These are phyloP conservation scores for Drosophila nikananu DNA, from an alignment of 1,140 invertebrate species.

Conservation along the genomic window DNA sequence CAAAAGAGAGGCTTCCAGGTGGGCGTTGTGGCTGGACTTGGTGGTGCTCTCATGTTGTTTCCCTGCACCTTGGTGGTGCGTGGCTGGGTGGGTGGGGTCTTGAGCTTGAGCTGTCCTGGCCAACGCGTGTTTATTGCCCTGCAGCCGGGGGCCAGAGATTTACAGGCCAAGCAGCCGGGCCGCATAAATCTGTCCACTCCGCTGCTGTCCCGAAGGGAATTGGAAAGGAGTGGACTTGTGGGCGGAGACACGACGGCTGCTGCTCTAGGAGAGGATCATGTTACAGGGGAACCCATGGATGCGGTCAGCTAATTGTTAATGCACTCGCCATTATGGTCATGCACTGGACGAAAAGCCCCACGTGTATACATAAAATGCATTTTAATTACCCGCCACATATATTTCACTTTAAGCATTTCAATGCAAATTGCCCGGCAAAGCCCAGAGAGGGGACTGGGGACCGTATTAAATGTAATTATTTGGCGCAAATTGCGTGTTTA, in stretches of 20 bases:
- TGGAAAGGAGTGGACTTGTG: conserved; percentile 52
- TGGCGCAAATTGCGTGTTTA: conserved; percentile 82
- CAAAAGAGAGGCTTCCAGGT: conserved; percentile 53
- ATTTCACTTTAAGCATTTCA: conserved; percentile 81
- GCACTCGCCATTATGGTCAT: conserved; percentile 74
- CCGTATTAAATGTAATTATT: conserved; percentile 81
- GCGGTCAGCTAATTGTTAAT: conserved; percentile 83
- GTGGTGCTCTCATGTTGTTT: conserved; percentile 1
- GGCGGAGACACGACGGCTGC: conserved; percentile 33
- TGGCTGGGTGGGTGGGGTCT: conserved; percentile 44
- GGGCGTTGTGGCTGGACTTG: conserved; percentile 37
- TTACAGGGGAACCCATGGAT: conserved; percentile 61
- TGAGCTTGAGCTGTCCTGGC: conserved; percentile 48
- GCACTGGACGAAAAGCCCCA: conserved; percentile 40
- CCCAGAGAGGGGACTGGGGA: background rate
- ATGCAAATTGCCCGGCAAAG: conserved; percentile 58
- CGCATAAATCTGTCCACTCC: conserved; percentile 66
- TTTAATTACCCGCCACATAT: conserved; percentile 79
- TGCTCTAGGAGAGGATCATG: conserved; percentile 59
- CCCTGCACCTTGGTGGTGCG: background rate
- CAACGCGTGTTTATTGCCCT: conserved; percentile 79
- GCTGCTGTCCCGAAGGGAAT: conserved; percentile 38
- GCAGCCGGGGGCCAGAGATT: conserved; percentile 72
- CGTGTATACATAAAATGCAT: conserved; percentile 77
- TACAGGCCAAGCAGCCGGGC: conserved; percentile 63